Conservation (phyloP, 2,888 invertebrate species). For the Rhingia campestris region DNA sequence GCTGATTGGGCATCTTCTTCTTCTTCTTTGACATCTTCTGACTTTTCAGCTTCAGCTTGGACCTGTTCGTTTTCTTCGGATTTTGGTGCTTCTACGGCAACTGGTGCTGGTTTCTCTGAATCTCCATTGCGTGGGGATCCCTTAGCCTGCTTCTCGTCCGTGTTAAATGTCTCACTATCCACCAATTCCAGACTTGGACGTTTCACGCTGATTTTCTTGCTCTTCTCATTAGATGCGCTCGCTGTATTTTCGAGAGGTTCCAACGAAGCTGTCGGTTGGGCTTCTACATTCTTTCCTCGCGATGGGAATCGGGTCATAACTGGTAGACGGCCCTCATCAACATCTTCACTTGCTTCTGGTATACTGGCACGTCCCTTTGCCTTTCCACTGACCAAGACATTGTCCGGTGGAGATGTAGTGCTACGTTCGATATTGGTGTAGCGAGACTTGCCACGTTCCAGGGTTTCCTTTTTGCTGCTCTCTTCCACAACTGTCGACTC, state of each 20-base stretch:
- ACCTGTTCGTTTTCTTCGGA: conserved; percentile 74
- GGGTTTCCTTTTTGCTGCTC: conserved; percentile 77
- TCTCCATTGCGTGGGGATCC: conserved; percentile 79
- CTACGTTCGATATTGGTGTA: conserved; percentile 82
- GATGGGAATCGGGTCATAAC: conserved; percentile 94
- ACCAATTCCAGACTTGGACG: conserved; percentile 91
- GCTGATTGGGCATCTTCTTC: conserved; percentile 71
- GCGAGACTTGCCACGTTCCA: conserved; percentile 83
- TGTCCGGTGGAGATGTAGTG: conserved; percentile 84
- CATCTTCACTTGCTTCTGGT: conserved; percentile 76
- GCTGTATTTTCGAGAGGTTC: conserved; percentile 85
- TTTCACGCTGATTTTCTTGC: conserved; percentile 83
- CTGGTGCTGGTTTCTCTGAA: conserved; percentile 78
- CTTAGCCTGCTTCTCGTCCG: conserved; percentile 83
- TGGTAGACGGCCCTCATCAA: conserved; percentile 85
- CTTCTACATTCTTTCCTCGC: conserved; percentile 84
- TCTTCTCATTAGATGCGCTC: conserved; percentile 76
- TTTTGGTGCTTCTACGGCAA: conserved; percentile 76
- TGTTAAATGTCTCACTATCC: conserved; percentile 92
- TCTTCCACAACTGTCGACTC: conserved; percentile 53
- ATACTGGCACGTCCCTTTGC: conserved; percentile 83
- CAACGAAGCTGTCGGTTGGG: conserved; percentile 83
- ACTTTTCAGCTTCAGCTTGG: conserved; percentile 12
- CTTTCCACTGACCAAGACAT: conserved; percentile 86
- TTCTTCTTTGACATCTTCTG: too few species aligned